Evolutionary conservation across 1,140 invertebrate genomes (phyloP), one percentile per base, ranked within the genome.

Genomic region (Pemphigus obesinymphae): DNA sequence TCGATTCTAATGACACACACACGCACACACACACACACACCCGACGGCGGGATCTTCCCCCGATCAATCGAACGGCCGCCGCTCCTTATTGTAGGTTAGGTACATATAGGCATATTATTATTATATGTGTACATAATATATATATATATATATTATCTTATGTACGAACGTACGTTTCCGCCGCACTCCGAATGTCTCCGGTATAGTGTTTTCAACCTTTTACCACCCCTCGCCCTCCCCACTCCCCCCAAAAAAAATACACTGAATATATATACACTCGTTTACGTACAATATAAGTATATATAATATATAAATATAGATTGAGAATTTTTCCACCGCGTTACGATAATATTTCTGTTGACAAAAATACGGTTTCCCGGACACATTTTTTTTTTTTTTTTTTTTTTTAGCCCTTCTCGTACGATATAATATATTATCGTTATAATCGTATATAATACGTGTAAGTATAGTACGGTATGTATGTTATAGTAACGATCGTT

Each of bases 1-100:
- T 80, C 55, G 76, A 80, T 80, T 80, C 76, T 80, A 80, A 80
- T 80, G 76, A 80, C 76, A 80, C 53, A 80, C 75, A 78, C 55
- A 61, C 53, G 63, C 76, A 40, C 37, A 40, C 37, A 40, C 37
- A 40, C 37, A 40, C 43, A n/a, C n/a, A n/a, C n/a, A n/a, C 50
- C 73, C 45, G 15, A 5, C 53, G 76, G 76, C 76, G 76, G 76
- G 55, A 55, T 80, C 76, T 80, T 80, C 76, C 76, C 55, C 55
- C 76, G 76, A 80, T 80, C 76, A 80, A 80, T 80, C 76, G 76
- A 80, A 80, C 76, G 45, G 43, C 76, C 37, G 76, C 37, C 55
- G 53, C 75, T 53, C 34, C 53, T 3, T n/a, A n/a, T n/a, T 31
- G 31, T 29, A 23, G 29, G 50, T 58, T 11, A 45, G 37, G n/a